Conservation (phyloP, 2,888 invertebrate genomes). For the Malthinus seriepunctatus region DNA sequence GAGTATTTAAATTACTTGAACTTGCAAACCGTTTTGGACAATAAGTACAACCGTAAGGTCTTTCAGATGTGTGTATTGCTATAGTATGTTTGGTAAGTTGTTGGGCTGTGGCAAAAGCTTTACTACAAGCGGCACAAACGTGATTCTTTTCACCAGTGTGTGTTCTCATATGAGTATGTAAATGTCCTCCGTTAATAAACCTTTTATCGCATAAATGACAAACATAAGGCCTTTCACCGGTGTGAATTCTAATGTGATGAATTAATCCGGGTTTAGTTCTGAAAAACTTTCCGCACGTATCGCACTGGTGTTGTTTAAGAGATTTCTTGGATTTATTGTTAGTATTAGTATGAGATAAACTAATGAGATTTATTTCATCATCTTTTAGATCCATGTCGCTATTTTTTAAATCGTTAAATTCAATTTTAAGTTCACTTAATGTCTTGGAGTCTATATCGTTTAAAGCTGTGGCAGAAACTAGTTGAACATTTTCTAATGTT, state of each 20-base stretch:
- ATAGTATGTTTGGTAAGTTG: slow-evolving; percentile 55
- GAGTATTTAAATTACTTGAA: slow-evolving; percentile 53
- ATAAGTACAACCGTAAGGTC: slow-evolving; percentile 53
- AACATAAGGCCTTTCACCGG: slow-evolving; percentile 53
- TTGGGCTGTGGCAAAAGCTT: slow-evolving; percentile 54
- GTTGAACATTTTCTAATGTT: slow-evolving; percentile 38
- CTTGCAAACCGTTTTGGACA: slow-evolving; percentile 54
- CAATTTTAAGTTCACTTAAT: slow-evolving; percentile 42
- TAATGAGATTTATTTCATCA: slow-evolving; percentile 38
- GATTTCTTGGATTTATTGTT: slow-evolving; percentile 36
- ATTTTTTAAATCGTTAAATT: slow-evolving; percentile 42
- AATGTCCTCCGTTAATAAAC: slow-evolving; percentile 54
- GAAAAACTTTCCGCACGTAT: slow-evolving; percentile 53
- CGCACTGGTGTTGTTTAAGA: slow-evolving; percentile 51
- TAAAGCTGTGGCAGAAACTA: slow-evolving; percentile 32
- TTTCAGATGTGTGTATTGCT: slow-evolving; percentile 51
- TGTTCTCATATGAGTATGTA: slow-evolving; percentile 54
- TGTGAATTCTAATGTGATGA: slow-evolving; percentile 54
- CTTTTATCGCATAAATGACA: slow-evolving; percentile 53
- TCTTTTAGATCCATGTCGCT: slow-evolving; percentile 38
- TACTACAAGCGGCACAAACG: slow-evolving; percentile 51
- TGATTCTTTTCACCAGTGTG: slow-evolving; percentile 56
- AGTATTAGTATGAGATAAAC: slow-evolving; percentile 23
- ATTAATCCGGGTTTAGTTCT: slow-evolving; percentile 51
- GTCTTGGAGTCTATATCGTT: slow-evolving; percentile 34